These are phyloP conservation scores for Diarsia dahlii DNA, from an alignment of 2,888 invertebrate genomes.

Conservation along the genomic window DNA sequence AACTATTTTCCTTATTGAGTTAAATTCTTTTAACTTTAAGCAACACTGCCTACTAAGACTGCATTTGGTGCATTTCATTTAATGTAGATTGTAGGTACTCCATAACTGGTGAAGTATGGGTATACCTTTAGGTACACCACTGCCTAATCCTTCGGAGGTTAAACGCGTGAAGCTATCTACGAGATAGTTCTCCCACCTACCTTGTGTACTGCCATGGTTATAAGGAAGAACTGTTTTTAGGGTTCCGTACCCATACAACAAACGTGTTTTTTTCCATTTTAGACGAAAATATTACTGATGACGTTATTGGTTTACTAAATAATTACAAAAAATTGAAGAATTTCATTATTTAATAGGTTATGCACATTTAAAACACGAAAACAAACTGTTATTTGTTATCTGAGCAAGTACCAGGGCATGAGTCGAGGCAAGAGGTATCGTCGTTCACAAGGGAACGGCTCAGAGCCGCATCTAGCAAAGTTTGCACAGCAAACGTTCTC, in stretches of 20 bases:
- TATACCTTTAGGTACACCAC: too few relatives aligned
- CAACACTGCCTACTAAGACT: too few relatives aligned
- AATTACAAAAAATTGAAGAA: neutral
- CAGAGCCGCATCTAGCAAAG: conserved; percentile 71
- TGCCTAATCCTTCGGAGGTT: too few relatives aligned
- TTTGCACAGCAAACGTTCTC: conserved; percentile 74
- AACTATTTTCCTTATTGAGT: conserved; percentile 4
- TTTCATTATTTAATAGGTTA: neutral
- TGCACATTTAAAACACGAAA: neutral
- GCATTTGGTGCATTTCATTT: too few relatives aligned
- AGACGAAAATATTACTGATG: neutral
- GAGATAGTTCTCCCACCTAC: too few relatives aligned
- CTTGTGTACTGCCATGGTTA: too few relatives aligned
- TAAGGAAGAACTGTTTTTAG: too few relatives aligned
- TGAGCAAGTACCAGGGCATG: conserved; percentile 70
- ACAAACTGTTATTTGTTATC: conserved; percentile 29
- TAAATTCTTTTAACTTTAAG: neutral
- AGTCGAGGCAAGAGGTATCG: conserved; percentile 63
- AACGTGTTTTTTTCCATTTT: too few relatives aligned
- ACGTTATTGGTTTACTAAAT: neutral
- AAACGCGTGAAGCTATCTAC: too few relatives aligned
- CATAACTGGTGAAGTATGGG: too few relatives aligned
- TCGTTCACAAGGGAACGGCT: conserved; percentile 73
- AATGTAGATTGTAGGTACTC: too few relatives aligned
- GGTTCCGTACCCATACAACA: too few relatives aligned